A percentile compares a stretch with the other conserved stretches of the same genome.
Evolutionary conservation across 2,797 vertebrate genomes (phyloP).

Genomic region (Pelochelys cantorii): DNA sequence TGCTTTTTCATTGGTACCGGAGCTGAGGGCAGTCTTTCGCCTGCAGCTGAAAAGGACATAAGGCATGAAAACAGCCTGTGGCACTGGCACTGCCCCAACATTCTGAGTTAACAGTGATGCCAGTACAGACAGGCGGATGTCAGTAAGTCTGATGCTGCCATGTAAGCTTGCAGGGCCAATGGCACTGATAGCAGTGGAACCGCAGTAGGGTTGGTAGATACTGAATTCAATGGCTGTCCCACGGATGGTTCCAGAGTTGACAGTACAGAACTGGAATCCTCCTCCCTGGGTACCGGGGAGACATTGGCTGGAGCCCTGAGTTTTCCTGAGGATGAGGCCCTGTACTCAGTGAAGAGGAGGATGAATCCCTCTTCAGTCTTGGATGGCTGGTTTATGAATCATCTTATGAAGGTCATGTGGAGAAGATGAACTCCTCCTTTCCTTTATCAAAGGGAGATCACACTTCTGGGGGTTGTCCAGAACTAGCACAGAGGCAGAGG

Average conservation of each 20-base stretch:
- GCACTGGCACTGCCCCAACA: not conserved
- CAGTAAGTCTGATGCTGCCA: not conserved
- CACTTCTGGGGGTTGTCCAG: too few species aligned
- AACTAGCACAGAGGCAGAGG: too few species aligned
- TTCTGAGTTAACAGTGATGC: not conserved
- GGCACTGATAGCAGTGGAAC: too few species aligned
- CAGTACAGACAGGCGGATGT: not conserved
- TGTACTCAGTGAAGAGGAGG: not conserved
- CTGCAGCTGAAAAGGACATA: not conserved
- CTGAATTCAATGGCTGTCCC: not conserved
- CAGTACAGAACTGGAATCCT: not conserved
- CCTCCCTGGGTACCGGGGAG: not conserved
- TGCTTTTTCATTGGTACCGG: too few species aligned
- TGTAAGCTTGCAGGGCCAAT: not conserved
- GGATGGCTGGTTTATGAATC: too few species aligned
- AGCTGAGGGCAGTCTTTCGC: not conserved
- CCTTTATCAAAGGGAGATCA: too few species aligned
- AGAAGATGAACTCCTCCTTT: too few species aligned
- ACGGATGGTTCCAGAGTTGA: not conserved
- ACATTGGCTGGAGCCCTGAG: not conserved
- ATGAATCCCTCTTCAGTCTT: too few species aligned
- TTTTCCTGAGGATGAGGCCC: not conserved
- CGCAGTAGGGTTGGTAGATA: not conserved
- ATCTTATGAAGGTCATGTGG: too few species aligned
- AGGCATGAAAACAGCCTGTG: not conserved